A percentile compares a stretch with the other conserved stretches of the same genome.
phyloP scores from a whole-genome alignment of 2,888 invertebrate species.

The Syritta pipiens region DNA sequence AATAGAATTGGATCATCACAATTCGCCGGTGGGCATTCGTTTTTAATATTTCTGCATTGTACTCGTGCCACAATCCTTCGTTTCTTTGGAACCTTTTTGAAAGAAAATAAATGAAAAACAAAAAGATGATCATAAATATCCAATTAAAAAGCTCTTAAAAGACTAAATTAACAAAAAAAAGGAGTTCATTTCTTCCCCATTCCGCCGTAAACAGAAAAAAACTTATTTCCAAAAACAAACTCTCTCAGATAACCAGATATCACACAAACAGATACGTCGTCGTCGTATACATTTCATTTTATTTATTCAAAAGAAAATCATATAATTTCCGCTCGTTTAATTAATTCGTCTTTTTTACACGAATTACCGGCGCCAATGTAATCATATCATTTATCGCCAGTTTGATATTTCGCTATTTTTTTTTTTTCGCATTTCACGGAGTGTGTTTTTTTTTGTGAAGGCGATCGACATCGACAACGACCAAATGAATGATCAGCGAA shows the following conservation, averaged over 20 bases:
- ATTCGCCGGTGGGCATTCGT: constrained; percentile 92
- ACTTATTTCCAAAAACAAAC: constrained; percentile 51
- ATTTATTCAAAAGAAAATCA: no score
- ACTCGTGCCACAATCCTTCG: constrained; percentile 92
- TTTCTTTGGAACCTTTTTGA: constrained; percentile 90
- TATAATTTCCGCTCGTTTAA: constrained; percentile 9
- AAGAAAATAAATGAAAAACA: constrained; percentile 47
- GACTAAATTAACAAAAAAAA: not conserved
- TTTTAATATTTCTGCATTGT: constrained; percentile 94
- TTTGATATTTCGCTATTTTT: constrained; percentile 41
- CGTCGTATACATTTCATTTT: no score
- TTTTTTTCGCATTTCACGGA: constrained; percentile 36
- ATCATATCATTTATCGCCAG: constrained; percentile 58
- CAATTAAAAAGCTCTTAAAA: constrained; percentile 1
- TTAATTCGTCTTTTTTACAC: constrained; percentile 41
- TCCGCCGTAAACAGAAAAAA: no score
- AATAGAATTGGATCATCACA: constrained; percentile 92
- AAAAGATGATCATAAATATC: not conserved
- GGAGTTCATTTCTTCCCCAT: constrained; percentile 21
- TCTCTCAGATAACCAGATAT: constrained; percentile 8
- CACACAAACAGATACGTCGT: no score
- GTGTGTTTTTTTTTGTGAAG: constrained; percentile 12
- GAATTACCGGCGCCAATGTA: constrained; percentile 61
- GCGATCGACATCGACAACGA: no score
- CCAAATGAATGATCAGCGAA: constrained; percentile 40